A percentile compares a stretch with the other conserved stretches of the same genome.
phyloP scores from a whole-genome alignment of 2,797 vertebrate genomes.

The Eospalax fontanierii region DNA sequence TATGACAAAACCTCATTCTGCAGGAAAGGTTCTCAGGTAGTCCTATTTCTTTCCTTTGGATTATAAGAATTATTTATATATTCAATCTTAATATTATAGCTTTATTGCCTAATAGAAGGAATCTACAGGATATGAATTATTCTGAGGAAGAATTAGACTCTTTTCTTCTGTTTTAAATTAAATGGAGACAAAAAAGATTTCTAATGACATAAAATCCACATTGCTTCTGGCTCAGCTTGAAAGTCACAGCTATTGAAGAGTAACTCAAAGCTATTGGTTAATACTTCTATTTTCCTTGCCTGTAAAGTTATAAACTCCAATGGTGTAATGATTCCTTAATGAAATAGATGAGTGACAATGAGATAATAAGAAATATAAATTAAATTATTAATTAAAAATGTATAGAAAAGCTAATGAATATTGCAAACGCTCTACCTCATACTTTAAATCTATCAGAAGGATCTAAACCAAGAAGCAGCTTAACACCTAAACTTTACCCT shows the following conservation, averaged over 20 bases:
- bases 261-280: conserved; percentile 77
- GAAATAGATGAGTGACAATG: conserved; percentile 88
- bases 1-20: conserved; percentile 89
- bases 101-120: conserved; percentile 88
- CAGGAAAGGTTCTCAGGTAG: conserved; percentile 88
- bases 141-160: conserved; percentile 85
- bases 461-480: conserved; percentile 88
- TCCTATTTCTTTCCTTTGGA: conserved; percentile 90
- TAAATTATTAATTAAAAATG: conserved; percentile 93
- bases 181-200: conserved; percentile 86
- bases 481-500: conserved; percentile 87
- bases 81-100: conserved; percentile 88
- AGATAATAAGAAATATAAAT: conserved; percentile 88
- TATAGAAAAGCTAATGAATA: conserved; percentile 88
- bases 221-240: conserved; percentile 84
- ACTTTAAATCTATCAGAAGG: conserved; percentile 86
- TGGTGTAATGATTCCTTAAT: conserved; percentile 90
- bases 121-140: conserved; percentile 89
- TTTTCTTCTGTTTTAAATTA: conserved; percentile 86
- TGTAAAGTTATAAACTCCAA: conserved; percentile 89
- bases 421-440: conserved; percentile 78
- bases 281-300: conserved; percentile 70
- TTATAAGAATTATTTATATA: conserved; percentile 90
- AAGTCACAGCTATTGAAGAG: conserved; percentile 80
- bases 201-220: conserved; percentile 88